These are phyloP conservation scores for Cenopis cana DNA, from an alignment of 2,888 invertebrate species.

Conservation along the genomic window DNA sequence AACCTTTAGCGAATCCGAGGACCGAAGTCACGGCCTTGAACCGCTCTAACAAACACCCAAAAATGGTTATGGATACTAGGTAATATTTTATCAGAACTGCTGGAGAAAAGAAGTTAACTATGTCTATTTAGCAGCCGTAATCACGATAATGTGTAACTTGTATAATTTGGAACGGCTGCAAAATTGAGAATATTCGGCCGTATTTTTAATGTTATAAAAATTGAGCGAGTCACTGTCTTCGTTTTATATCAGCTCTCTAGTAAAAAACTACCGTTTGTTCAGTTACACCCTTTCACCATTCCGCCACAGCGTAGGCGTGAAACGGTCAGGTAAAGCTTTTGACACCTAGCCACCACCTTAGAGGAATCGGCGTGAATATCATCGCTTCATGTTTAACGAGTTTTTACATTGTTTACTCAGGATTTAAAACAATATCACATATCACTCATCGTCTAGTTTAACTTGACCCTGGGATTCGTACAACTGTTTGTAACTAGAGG, in stretches of 20 bases:
- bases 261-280: background rate
- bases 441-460: background rate
- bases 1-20: too few species aligned
- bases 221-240: background rate
- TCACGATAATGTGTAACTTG: too few species aligned
- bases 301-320: constrained; percentile 69
- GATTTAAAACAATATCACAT: background rate
- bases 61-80: too few species aligned
- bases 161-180: too few species aligned
- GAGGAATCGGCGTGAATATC: constrained; percentile 74
- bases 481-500: background rate
- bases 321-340: constrained; percentile 83
- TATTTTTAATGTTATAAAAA: background rate
- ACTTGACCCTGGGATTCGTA: background rate
- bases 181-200: too few species aligned
- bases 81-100: too few species aligned
- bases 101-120: too few species aligned
- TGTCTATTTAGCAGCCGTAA: too few species aligned
- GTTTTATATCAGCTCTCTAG: background rate
- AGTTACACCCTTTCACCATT: background rate
- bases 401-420: constrained; percentile 58
- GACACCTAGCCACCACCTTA: constrained; percentile 77
- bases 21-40: too few species aligned
- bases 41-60: too few species aligned
- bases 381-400: constrained; percentile 77